These are phyloP conservation scores for Periplaneta americana DNA, from an alignment of 1,140 invertebrate genomes.

Conservation along the genomic window DNA sequence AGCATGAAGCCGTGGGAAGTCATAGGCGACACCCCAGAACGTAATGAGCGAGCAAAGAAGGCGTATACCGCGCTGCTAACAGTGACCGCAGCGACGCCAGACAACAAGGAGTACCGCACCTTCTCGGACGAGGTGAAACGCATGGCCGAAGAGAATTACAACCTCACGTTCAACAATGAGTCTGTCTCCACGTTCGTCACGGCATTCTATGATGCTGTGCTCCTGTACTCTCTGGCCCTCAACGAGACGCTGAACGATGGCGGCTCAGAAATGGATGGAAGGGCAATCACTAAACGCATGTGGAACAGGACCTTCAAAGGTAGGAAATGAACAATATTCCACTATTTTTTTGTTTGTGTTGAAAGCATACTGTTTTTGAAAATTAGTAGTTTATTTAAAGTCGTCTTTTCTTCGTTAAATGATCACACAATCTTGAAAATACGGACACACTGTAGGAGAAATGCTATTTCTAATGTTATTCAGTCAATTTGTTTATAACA, in stretches of 20 bases:
- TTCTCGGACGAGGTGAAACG: slow-evolving; percentile 71
- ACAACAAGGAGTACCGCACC: slow-evolving; percentile 62
- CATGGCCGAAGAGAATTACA: slow-evolving; percentile 71
- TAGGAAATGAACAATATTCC: slow-evolving; percentile 25
- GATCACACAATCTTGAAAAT: no score
- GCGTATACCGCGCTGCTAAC: slow-evolving; percentile 88
- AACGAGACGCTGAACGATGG: slow-evolving; percentile 75
- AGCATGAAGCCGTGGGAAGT: slow-evolving; percentile 74
- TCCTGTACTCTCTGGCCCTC: slow-evolving; percentile 86
- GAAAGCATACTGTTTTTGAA: no score
- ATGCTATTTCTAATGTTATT: no score
- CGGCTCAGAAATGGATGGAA: slow-evolving; percentile 50
- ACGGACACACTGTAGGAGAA: no score
- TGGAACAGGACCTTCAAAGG: slow-evolving; percentile 87
- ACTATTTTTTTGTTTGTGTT: no score
- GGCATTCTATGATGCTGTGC: slow-evolving; percentile 91
- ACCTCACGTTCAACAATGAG: slow-evolving; percentile 70
- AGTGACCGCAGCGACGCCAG: slow-evolving; percentile 79
- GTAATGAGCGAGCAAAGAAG: slow-evolving; percentile 77
- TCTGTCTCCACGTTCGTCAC: slow-evolving; percentile 82
- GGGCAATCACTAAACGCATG: slow-evolving; percentile 72
- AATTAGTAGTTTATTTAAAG: no score
- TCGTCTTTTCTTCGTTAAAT: no score
- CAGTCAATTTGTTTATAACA: no score
- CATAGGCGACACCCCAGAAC: slow-evolving; percentile 66